Percentiles rank a stretch among this genome's conserved stretches.
Evolutionary conservation across 2,888 invertebrate genomes (phyloP).

Genomic region (Calephelis perditalis): DNA sequence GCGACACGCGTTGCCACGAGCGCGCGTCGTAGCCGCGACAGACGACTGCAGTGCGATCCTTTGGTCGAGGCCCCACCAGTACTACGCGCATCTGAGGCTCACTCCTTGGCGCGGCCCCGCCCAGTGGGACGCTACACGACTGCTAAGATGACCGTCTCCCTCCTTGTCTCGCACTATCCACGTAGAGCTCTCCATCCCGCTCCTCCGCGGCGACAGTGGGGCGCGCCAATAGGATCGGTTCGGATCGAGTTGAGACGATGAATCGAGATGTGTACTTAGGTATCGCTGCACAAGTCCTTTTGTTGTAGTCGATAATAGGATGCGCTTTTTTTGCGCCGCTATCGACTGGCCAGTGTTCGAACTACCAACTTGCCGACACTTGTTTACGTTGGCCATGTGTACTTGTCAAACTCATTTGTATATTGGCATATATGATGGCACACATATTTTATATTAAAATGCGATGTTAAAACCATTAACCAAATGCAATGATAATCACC

Average conservation of each 20-base stretch:
- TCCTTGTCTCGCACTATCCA: constrained; percentile 53
- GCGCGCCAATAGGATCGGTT: constrained; percentile 77
- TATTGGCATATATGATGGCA: not conserved
- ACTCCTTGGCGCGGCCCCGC: constrained; percentile 79
- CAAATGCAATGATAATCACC: constrained; percentile 39
- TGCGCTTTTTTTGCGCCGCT: constrained; percentile 71
- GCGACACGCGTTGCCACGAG: constrained; percentile 47
- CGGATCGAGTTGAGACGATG: constrained; percentile 76
- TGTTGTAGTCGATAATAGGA: constrained; percentile 78
- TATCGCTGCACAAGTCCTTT: constrained; percentile 77
- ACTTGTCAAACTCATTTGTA: constrained; percentile 15
- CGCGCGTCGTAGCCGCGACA: constrained; percentile 68
- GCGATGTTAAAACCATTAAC: constrained; percentile 12
- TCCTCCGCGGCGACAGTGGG: constrained; percentile 72
- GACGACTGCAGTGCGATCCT: constrained; percentile 79
- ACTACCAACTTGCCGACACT: constrained; percentile 44
- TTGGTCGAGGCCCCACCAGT: constrained; percentile 79
- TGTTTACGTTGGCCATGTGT: constrained; percentile 46
- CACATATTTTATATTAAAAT: constrained; percentile 3
- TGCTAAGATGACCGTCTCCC: constrained; percentile 75
- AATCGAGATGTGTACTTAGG: constrained; percentile 79
- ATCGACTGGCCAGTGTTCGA: constrained; percentile 48
- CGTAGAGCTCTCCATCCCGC: constrained; percentile 48
- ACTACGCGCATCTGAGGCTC: constrained; percentile 80
- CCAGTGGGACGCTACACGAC: constrained; percentile 77